These are phyloP conservation scores for Himantopus leucocephalus DNA, from an alignment of 2,113 vertebrate genomes.

Conservation along the genomic window DNA sequence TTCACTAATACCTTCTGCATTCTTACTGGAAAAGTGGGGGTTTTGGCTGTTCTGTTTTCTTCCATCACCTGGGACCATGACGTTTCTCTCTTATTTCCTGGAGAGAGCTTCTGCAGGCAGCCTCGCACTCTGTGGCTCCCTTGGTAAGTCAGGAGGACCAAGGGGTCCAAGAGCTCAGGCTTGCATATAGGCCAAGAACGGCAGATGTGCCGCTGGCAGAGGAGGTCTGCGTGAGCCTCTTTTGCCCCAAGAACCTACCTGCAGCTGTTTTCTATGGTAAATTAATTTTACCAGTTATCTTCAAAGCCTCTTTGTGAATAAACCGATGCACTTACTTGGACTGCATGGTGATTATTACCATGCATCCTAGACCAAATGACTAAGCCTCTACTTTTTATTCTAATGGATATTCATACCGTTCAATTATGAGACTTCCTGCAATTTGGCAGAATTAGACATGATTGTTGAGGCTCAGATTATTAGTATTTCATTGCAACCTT, in stretches of 20 bases:
- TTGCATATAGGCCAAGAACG: background rate
- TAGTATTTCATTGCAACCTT: background rate
- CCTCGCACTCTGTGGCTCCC: fast-evolving
- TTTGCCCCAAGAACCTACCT: background rate
- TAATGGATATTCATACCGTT: background rate
- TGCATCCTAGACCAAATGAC: background rate
- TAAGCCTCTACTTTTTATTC: background rate
- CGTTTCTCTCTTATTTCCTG: background rate
- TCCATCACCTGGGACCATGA: background rate
- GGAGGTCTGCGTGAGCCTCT: background rate
- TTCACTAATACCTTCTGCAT: background rate
- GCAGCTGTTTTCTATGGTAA: background rate
- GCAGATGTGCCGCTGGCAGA: background rate
- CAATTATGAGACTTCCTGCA: background rate
- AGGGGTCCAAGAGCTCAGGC: background rate
- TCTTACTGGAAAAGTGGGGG: background rate
- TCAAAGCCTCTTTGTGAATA: background rate
- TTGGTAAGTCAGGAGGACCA: background rate
- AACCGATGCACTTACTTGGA: background rate
- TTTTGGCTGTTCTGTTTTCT: background rate
- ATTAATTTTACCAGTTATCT: background rate
- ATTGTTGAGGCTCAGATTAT: background rate
- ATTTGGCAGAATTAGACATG: background rate
- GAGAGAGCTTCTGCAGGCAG: background rate
- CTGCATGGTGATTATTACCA: background rate